Evolutionary conservation across 1,140 invertebrate species (phyloP).

Genomic region (Coelopa frigida): DNA sequence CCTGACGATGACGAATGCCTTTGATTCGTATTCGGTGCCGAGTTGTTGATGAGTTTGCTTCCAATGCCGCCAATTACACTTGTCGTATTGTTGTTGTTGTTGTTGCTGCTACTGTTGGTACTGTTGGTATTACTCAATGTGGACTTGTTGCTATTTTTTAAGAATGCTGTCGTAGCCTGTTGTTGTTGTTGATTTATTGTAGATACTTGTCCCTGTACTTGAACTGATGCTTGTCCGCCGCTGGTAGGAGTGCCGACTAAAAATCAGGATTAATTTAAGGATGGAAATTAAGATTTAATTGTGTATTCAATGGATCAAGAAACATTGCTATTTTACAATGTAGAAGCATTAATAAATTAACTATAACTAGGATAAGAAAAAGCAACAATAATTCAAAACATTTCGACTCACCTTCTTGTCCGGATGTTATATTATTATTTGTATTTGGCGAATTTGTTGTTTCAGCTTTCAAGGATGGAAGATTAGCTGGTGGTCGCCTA

Average conservation of each 20-base stretch:
- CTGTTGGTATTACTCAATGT: constrained; percentile 9
- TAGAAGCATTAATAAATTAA: too few species aligned
- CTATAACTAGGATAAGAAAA: too few species aligned
- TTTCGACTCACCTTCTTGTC: constrained; percentile 34
- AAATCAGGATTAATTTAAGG: neutral
- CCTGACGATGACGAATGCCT: neutral
- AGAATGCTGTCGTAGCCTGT: neutral
- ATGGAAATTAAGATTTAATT: neutral
- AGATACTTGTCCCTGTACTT: too few species aligned
- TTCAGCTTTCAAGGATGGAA: constrained; percentile 96
- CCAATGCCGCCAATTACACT: constrained; percentile 16
- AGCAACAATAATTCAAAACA: too few species aligned
- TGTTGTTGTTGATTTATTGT: too few species aligned
- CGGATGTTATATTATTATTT: constrained; percentile 38
- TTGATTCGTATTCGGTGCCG: too few species aligned
- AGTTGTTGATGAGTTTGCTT: constrained; percentile 36
- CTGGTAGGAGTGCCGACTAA: constrained; percentile 4
- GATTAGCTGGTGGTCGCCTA: constrained; percentile 90
- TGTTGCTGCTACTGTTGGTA: constrained; percentile 16
- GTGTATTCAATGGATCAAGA: neutral
- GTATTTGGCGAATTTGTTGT: constrained; percentile 63
- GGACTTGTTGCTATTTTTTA: constrained; percentile 12
- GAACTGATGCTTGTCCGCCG: constrained; percentile 7
- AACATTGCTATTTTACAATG: too few species aligned
- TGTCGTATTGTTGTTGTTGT: constrained; percentile 17